Base-by-base conservation (phyloP, 2,797 vertebrate genomes). In the Rhynchonycteris naso region DNA sequence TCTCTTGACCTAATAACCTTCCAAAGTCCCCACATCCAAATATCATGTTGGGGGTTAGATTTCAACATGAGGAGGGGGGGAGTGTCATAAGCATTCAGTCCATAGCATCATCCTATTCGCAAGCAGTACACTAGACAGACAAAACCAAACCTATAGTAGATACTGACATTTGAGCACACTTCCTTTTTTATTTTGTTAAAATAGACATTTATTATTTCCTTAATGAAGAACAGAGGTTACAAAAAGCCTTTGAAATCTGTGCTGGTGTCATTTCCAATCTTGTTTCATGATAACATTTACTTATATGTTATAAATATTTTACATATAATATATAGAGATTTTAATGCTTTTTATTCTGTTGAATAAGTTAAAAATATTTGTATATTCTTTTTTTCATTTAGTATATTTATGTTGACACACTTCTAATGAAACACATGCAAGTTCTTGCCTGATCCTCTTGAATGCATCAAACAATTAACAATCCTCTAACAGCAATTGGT, bases 111-210 rank as follows among this genome's bases (percentile, higher is more conserved):
- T 63, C 21, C 8, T 3, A 28, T 18, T 71, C 54, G n/a, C n/a
- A 75, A 33, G 35, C 18, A 88, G 19, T 66, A 52, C 58, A 33
- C 59, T 54, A 1, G 47, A 79, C n/a, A 83, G 81, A 52, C 75
- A 66, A 83, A 28, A 84, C 74, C 59, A 52, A 43, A 1, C 0
- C 4, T 63, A n/a, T n/a, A n/a, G 0, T 43, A 47, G 50, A 52
- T 58, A 5, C 0, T 88, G 38, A 65, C 22, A 84, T 35, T 83
- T 4, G 5, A 78, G n/a, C 35, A 56, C n/a, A n/a, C n/a, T n/a
- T n/a, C n/a, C n/a, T n/a, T n/a, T n/a, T n/a, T n/a, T n/a, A n/a
- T 82, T 93, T 88, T 74, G 59, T 81, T 58, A 74, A 93, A 56
- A 50, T 8, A 30, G 52, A 74, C 68, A 58, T 66, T 81, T 50